phyloP scores from a whole-genome alignment of 2,888 invertebrate genomes.

The Leucania comma region DNA sequence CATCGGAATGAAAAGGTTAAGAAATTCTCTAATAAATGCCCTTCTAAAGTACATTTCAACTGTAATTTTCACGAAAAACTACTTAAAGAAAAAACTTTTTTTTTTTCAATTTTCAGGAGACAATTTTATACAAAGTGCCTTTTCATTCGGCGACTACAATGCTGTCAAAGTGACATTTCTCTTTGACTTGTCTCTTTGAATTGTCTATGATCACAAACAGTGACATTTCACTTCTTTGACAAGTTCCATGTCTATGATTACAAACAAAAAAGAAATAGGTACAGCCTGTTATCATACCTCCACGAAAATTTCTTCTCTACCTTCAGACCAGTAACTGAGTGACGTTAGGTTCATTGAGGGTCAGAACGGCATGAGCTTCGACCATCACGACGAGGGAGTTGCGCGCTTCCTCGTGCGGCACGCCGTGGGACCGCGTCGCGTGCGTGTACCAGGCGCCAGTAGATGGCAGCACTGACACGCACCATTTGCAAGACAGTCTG shows the following conservation, averaged over 20 bases:
- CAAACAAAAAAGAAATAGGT: not conserved
- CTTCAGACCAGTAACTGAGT: conserved; percentile 79
- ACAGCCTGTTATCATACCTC: conserved; percentile 28
- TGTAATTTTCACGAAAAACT: not conserved
- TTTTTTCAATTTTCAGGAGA: not conserved
- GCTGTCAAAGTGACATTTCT: too few species aligned
- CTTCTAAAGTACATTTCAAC: not conserved
- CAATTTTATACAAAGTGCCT: not conserved
- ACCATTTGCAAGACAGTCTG: conserved; percentile 91
- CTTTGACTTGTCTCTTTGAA: too few species aligned
- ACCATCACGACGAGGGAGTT: conserved; percentile 92
- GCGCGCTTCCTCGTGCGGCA: conserved; percentile 90
- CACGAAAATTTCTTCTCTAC: too few species aligned
- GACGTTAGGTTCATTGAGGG: conserved; percentile 85
- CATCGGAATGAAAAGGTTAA: not conserved
- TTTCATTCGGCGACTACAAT: too few species aligned
- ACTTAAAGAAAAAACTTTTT: not conserved
- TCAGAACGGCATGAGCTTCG: conserved; percentile 91
- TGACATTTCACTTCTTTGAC: too few species aligned
- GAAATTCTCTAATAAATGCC: not conserved
- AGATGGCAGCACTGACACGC: conserved; percentile 86
- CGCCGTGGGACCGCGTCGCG: conserved; percentile 90
- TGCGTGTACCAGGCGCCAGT: conserved; percentile 92
- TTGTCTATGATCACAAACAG: not conserved
- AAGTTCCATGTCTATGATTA: not conserved